These are phyloP conservation scores for Pyrocoelia pectoralis DNA, from an alignment of 2,888 invertebrate genomes.

Conservation along the genomic window DNA sequence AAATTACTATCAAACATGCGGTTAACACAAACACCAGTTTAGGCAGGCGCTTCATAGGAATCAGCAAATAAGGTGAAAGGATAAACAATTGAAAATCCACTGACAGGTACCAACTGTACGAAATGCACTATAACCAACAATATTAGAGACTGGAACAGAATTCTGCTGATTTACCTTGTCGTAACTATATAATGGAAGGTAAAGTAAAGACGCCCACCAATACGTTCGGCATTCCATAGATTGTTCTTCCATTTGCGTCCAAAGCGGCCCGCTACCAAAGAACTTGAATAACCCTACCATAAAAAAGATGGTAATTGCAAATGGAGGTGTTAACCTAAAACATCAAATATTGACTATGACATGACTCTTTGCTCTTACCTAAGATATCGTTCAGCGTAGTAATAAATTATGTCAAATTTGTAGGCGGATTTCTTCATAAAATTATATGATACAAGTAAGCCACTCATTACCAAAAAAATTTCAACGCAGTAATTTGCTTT, in stretches of 20 bases:
- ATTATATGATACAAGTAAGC: background rate
- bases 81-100: background rate
- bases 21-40: no score
- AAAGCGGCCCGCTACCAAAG: background rate
- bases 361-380: background rate
- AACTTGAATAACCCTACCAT: background rate
- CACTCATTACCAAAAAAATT: background rate
- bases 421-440: background rate
- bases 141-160: no score
- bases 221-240: background rate
- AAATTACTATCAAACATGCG: no score
- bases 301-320: background rate
- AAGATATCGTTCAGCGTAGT: background rate
- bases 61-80: background rate
- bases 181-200: no score
- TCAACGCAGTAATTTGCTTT: background rate
- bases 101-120: background rate
- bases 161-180: no score
- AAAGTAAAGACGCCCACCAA: background rate
- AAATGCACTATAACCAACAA: background rate
- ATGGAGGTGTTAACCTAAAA: background rate
- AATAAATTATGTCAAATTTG: background rate
- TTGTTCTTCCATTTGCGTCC: no score
- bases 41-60: background rate
- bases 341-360: background rate